phyloP scores from a whole-genome alignment of 2,113 vertebrate species.

The Guaruba guarouba region DNA sequence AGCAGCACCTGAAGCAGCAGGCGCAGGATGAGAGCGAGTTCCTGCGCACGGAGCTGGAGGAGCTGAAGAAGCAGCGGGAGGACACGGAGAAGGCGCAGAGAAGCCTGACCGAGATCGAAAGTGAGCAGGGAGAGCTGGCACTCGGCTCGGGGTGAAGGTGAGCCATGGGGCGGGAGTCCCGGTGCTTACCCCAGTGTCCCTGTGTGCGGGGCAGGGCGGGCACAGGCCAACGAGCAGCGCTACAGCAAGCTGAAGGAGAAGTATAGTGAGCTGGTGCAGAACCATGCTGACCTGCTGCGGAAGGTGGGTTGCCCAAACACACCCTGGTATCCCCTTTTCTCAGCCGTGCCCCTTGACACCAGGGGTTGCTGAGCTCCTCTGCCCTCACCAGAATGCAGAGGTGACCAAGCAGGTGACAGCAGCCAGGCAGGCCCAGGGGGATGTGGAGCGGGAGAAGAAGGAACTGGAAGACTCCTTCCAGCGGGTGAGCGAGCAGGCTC shows the following conservation, averaged over 20 bases:
- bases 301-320: constrained; percentile 77
- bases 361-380: neutral
- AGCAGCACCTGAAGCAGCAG: constrained; percentile 90
- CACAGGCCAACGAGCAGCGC: constrained; percentile 93
- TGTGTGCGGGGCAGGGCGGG: constrained; percentile 75
- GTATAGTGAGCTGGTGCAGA: constrained; percentile 94
- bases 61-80: constrained; percentile 86
- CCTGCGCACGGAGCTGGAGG: constrained; percentile 88
- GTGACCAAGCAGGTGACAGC: constrained; percentile 92
- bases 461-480: constrained; percentile 91
- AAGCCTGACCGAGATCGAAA: constrained; percentile 91
- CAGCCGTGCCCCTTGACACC: rapidly evolving
- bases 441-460: constrained; percentile 85
- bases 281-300: constrained; percentile 90
- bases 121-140: constrained; percentile 69
- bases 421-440: constrained; percentile 86
- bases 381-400: constrained; percentile 84
- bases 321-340: neutral
- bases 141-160: rapidly evolving
- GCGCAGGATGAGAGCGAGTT: constrained; percentile 90
- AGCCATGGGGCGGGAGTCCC: rapidly evolving
- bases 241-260: constrained; percentile 98
- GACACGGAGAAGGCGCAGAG: constrained; percentile 94
- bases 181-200: neutral
- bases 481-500: constrained; percentile 80